Conservation (phyloP, 2,888 invertebrate species). For the Saturnia japonica region DNA sequence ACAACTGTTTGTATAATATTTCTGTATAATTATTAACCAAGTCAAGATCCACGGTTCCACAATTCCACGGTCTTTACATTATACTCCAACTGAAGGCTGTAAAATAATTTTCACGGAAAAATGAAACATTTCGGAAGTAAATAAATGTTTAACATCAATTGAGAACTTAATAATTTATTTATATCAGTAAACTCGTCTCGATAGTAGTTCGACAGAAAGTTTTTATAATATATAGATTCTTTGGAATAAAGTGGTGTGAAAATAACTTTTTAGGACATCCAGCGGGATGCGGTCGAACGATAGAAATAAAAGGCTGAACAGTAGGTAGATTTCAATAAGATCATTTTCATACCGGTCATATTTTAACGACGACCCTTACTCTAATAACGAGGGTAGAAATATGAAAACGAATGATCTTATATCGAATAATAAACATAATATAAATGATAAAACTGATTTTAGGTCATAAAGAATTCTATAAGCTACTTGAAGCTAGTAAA, state of each 20-base stretch:
- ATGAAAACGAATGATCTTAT: no score
- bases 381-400: slow-evolving; percentile 11
- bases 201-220: neutral
- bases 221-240: neutral
- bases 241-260: slow-evolving; percentile 5
- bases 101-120: neutral
- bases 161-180: neutral
- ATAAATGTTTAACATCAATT: neutral
- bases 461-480: no score
- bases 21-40: no score
- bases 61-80: no score
- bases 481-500: no score
- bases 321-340: slow-evolving; percentile 20
- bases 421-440: no score
- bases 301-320: slow-evolving; percentile 19
- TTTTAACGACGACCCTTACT: slow-evolving; percentile 16
- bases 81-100: no score
- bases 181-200: neutral
- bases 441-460: no score
- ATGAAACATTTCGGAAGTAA: neutral
- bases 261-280: slow-evolving; percentile 16
- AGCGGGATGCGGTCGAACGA: slow-evolving; percentile 15
- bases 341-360: slow-evolving; percentile 20
- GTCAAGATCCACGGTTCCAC: no score
- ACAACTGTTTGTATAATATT: no score